phyloP scores from a whole-genome alignment of 1,140 invertebrate species.

The Physella acuta region DNA sequence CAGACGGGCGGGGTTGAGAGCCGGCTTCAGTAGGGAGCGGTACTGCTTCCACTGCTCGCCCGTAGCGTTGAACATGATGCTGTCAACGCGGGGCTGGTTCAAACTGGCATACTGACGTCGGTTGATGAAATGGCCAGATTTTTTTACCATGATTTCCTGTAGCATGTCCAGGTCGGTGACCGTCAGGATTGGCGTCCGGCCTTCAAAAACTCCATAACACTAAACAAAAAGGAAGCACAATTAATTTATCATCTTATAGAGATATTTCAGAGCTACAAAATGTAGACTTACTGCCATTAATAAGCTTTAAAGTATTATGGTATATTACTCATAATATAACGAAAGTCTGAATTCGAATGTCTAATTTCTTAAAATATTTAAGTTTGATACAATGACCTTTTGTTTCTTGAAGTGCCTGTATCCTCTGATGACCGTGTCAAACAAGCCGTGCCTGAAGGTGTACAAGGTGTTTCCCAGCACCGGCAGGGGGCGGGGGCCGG shows the following conservation, averaged over 20 bases:
- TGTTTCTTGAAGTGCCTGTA: neutral
- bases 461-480: neutral
- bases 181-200: constrained; percentile 5
- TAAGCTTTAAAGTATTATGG: too few species aligned
- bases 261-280: too few species aligned
- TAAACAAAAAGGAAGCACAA: too few species aligned
- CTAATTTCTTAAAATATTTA: too few species aligned
- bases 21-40: neutral
- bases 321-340: too few species aligned
- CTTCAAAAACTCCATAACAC: constrained; percentile 8
- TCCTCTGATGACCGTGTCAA: neutral
- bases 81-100: neutral
- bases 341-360: too few species aligned
- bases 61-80: neutral
- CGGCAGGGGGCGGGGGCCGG: neutral
- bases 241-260: too few species aligned
- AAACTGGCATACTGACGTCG: constrained; percentile 6
- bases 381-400: too few species aligned
- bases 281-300: too few species aligned
- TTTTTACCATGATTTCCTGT: neutral
- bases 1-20: neutral
- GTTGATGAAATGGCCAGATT: neutral
- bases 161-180: constrained; percentile 8
- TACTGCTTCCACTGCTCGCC: constrained; percentile 2
- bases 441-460: neutral